Evolutionary conservation across 2,888 invertebrate species (phyloP), one percentile per base, ranked within the genome.

Genomic region (Boloria euphrosyne): DNA sequence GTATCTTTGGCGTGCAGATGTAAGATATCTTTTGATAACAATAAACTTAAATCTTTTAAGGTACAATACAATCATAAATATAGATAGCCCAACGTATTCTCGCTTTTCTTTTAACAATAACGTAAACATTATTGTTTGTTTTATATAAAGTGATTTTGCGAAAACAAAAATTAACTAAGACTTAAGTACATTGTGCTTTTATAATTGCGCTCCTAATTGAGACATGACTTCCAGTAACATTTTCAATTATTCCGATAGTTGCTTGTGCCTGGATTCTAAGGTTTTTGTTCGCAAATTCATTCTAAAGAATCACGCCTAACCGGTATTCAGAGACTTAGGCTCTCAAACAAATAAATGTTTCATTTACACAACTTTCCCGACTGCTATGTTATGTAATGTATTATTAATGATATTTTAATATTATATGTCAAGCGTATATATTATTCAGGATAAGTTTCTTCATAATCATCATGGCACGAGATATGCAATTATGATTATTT

Each of bases 231-330:
- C 68, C 63, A 69, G 62, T 58, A 69, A 71, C 58, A 55, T 71
- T 70, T 73, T 67, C 69, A 70, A 68, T 72, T 71, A 70, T 58
- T 67, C 65, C 51, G 64, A 62, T 69, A 66, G 65, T 53, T 55
- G 50, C 59, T 53, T 31, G 70, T 52, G 65, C 62, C 62, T 46
- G 50, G 63, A 53, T 70, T 68, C 49, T 68, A 47, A 64, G 62
- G 66, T 75, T 75, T 75, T 75, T 75, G 69, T 69, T 65, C 65
- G 60, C 57, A 67, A 72, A 73, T 73, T 73, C 68, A 73, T 68
- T 59, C 69, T 68, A 47, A 54, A 63, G 67, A 62, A 69, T 69
- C 74, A 71, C 70, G 72, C 65, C 63, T 64, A 63, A 55, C 63
- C 67, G 69, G 69, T 67, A 66, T 66, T 47, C 31, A 13, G 47